Evolutionary conservation across 2,797 vertebrate genomes (phyloP).

Genomic region (Gobio occitaniae): DNA sequence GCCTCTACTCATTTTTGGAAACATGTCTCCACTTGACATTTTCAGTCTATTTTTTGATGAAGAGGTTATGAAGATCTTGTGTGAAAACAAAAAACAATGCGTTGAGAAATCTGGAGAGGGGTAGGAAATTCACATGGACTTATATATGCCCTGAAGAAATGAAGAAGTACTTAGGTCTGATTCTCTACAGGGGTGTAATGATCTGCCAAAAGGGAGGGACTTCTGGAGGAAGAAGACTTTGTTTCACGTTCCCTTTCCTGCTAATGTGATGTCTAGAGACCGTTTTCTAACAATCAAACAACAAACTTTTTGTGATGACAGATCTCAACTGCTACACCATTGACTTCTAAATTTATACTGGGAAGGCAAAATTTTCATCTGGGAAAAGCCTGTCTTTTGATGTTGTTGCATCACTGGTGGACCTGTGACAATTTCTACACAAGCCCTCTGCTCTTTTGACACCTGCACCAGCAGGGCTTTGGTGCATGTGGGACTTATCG

Average conservation of each 20-base stretch:
- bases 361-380: neutral
- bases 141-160: neutral
- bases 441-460: constrained; percentile 39
- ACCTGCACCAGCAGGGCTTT: constrained; percentile 19
- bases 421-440: constrained; percentile 43
- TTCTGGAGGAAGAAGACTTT: constrained; percentile 10
- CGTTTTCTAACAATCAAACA: constrained; percentile 10
- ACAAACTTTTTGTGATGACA: constrained; percentile 6
- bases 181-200: neutral
- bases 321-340: constrained; percentile 6
- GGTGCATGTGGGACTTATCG: constrained; percentile 25
- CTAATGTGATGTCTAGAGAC: neutral
- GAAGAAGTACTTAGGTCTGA: neutral
- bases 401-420: too few relatives aligned
- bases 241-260: constrained; percentile 7
- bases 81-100: too few relatives aligned
- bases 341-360: neutral
- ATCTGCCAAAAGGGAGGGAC: neutral
- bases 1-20: neutral
- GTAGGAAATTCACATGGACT: neutral
- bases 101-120: too few relatives aligned
- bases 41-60: neutral
- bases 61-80: neutral
- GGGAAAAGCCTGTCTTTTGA: neutral
- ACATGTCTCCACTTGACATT: neutral